Percentiles rank a stretch among this genome's conserved stretches.
phyloP scores from a whole-genome alignment of 2,888 invertebrate species.

The Sarcophaga subvicina region DNA sequence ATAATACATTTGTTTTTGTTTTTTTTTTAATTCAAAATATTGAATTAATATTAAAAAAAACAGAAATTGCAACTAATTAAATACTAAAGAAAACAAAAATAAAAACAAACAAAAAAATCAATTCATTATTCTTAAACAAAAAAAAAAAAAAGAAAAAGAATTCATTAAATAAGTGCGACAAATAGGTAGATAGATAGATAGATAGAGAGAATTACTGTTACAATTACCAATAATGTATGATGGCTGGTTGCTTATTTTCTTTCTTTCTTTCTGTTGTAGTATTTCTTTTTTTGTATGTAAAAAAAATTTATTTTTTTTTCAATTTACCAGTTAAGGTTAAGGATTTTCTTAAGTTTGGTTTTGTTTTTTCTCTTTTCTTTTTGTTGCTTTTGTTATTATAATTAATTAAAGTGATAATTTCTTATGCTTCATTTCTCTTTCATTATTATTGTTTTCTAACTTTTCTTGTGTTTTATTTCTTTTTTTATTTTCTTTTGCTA shows the following conservation, averaged over 20 bases:
- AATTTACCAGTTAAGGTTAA: constrained; percentile 15
- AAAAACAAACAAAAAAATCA: not conserved
- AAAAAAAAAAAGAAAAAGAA: constrained; percentile 29
- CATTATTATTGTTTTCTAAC: constrained; percentile 27
- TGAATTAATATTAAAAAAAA: constrained; percentile 35
- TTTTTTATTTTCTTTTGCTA: constrained; percentile 50
- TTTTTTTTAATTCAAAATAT: constrained; percentile 2
- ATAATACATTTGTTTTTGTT: constrained; percentile 53
- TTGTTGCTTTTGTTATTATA: constrained; percentile 19
- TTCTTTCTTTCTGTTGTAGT: constrained; percentile 9
- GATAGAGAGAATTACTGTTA: constrained; percentile 52
- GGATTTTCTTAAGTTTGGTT: constrained; percentile 16
- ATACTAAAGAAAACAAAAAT: constrained; percentile 58
- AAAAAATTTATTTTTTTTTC: not conserved
- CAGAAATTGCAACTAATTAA: constrained; percentile 68
- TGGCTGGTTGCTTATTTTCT: not conserved
- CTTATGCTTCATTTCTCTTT: constrained; percentile 43
- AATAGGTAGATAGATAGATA: too few relatives aligned
- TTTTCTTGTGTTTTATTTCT: constrained; percentile 33
- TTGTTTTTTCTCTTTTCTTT: constrained; percentile 21
- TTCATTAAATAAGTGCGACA: not conserved
- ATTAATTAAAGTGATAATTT: constrained; percentile 53
- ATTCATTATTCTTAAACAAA: not conserved
- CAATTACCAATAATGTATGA: not conserved
- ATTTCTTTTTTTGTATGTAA: constrained; percentile 8